phyloP scores from a whole-genome alignment of 2,888 invertebrate species.

The Perdita meconis region DNA sequence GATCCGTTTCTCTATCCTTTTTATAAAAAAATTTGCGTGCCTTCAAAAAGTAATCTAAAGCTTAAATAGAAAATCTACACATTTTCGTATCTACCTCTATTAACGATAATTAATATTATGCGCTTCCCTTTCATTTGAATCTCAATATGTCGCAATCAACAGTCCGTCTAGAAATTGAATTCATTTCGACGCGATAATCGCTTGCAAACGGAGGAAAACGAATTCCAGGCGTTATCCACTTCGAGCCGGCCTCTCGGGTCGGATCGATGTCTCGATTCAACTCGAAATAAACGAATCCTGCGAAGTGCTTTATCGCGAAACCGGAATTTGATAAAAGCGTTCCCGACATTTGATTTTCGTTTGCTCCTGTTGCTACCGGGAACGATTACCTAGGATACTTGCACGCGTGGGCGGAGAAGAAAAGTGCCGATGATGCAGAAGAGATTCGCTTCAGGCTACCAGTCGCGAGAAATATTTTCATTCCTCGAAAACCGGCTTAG shows the following conservation, averaged over 20 bases:
- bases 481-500: slow-evolving; percentile 37
- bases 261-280: too few species aligned
- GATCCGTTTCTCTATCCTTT: too few species aligned
- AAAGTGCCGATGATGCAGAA: slow-evolving; percentile 27
- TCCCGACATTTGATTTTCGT: not conserved
- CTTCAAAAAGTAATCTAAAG: too few species aligned
- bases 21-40: too few species aligned
- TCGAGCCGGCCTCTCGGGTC: too few species aligned
- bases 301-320: too few species aligned
- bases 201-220: too few species aligned
- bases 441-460: slow-evolving; percentile 31
- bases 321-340: not conserved
- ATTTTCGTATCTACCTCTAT: too few species aligned
- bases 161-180: slow-evolving; percentile 1
- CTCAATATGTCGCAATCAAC: not conserved
- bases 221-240: too few species aligned
- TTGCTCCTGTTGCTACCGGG: slow-evolving; percentile 10
- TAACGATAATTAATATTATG: not conserved
- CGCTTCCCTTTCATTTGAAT: slow-evolving; percentile 7
- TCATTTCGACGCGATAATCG: not conserved
- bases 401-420: slow-evolving; percentile 27
- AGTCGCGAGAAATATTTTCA: slow-evolving; percentile 36
- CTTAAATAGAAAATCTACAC: too few species aligned
- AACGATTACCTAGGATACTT: not conserved
- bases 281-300: too few species aligned